These are phyloP conservation scores for Champsocephalus esox DNA, from an alignment of 2,797 vertebrate species.

Conservation along the genomic window DNA sequence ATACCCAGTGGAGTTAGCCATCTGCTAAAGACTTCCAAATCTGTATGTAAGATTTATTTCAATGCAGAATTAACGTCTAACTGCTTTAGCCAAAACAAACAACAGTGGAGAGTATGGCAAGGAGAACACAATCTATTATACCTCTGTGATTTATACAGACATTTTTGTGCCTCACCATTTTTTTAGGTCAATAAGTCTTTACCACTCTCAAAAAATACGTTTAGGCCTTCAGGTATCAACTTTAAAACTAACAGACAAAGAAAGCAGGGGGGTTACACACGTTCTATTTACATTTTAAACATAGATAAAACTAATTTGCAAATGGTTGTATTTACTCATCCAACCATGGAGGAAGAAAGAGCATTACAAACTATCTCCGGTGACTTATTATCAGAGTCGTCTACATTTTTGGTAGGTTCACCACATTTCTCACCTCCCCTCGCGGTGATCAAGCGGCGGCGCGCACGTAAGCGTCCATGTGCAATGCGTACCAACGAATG, in stretches of 20 bases:
- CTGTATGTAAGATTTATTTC: neutral
- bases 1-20: neutral
- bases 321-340: neutral
- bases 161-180: neutral
- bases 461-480: neutral
- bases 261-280: neutral
- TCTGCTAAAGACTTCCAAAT: slow-evolving; percentile 7
- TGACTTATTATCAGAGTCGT: neutral
- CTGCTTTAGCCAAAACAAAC: neutral
- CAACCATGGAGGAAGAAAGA: too few species aligned
- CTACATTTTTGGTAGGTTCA: neutral
- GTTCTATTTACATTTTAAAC: too few species aligned
- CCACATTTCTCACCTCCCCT: neutral
- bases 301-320: neutral
- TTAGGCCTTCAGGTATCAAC: neutral
- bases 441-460: neutral
- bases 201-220: neutral
- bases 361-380: too few species aligned
- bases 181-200: too few species aligned
- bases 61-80: neutral
- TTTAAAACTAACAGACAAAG: neutral
- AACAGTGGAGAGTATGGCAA: neutral
- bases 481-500: neutral
- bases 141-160: neutral
- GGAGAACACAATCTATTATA: neutral